Evolutionary conservation across 2,113 vertebrate genomes (phyloP).

Genomic region (Cnemophilus loriae): DNA sequence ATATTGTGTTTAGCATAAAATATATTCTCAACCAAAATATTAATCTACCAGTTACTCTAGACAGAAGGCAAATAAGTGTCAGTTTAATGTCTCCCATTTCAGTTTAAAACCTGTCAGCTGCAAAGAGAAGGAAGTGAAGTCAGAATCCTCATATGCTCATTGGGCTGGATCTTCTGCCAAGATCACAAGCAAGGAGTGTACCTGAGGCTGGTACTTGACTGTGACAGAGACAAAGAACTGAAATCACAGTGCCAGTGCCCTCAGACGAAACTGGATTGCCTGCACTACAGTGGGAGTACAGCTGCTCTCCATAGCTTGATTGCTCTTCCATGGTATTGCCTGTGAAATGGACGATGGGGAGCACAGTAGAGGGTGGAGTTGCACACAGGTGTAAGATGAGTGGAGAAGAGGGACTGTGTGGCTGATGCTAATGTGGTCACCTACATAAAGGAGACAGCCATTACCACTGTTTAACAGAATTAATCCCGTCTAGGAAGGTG

Average conservation of each 20-base stretch:
- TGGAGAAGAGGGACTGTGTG: neutral
- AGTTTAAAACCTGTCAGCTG: neutral
- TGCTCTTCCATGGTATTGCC: neutral
- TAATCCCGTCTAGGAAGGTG: neutral
- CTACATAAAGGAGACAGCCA: neutral
- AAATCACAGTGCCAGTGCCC: neutral
- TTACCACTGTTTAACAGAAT: neutral
- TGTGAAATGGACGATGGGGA: neutral
- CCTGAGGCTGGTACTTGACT: neutral
- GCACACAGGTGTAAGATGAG: neutral
- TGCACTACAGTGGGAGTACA: neutral
- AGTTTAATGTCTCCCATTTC: constrained; percentile 8
- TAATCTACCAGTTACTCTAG: neutral
- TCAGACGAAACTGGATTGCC: neutral
- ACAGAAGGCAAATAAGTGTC: constrained; percentile 7
- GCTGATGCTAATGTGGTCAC: neutral
- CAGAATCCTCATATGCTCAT: rapidly evolving
- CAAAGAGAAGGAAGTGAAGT: neutral
- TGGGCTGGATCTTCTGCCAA: neutral
- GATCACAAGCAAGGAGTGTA: neutral
- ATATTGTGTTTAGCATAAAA: constrained; percentile 24
- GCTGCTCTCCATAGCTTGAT: neutral
- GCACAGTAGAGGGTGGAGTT: neutral
- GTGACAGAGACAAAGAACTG: neutral
- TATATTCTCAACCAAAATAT: constrained; percentile 9